phyloP scores from a whole-genome alignment of 2,797 vertebrate genomes.

The Echeneis naucrates region DNA sequence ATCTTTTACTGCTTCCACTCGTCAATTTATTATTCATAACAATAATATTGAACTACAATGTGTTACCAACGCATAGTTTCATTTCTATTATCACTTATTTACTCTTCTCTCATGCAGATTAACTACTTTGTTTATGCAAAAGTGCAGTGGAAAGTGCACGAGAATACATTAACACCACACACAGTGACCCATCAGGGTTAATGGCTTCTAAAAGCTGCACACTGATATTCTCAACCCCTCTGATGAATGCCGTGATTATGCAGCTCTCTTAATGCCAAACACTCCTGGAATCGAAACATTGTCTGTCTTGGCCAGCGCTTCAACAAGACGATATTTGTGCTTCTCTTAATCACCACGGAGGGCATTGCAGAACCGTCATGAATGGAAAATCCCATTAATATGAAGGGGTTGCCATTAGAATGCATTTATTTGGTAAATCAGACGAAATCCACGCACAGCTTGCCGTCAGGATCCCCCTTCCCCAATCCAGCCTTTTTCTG shows the following conservation, averaged over 20 bases:
- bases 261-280: constrained; percentile 25
- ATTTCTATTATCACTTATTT: background rate
- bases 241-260: constrained; percentile 29
- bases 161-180: background rate
- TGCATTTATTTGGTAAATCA: constrained; percentile 49
- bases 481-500: constrained; percentile 19
- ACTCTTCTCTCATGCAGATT: background rate
- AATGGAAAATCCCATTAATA: constrained; percentile 53
- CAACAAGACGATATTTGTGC: constrained; percentile 26
- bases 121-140: background rate
- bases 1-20: background rate
- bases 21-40: background rate
- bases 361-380: constrained; percentile 42
- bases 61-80: background rate
- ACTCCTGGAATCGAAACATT: constrained; percentile 25
- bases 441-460: constrained; percentile 31
- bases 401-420: constrained; percentile 23
- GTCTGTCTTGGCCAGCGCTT: constrained; percentile 10
- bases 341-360: constrained; percentile 48
- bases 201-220: constrained; percentile 25
- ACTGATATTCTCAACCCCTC: constrained; percentile 2
- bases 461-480: constrained; percentile 28
- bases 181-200: constrained; percentile 28
- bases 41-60: background rate
- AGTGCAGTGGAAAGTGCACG: background rate